Evolutionary conservation across 1,140 invertebrate genomes (phyloP).

Genomic region (Sipha flava): DNA sequence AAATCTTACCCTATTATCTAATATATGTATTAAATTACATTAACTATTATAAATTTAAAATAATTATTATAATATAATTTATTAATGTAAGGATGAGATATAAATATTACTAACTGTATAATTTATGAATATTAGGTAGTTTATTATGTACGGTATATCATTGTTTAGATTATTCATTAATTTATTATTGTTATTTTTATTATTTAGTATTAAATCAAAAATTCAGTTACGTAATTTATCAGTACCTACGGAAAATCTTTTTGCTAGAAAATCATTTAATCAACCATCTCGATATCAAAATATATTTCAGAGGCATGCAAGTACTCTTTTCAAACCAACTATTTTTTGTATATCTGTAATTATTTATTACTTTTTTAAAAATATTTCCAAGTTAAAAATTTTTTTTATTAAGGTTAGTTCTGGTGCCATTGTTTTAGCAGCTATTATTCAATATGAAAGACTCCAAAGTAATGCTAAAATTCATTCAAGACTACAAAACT

Average conservation of each 20-base stretch:
- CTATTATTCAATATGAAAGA: conserved; percentile 16
- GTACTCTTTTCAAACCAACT: neutral
- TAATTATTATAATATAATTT: too few species aligned
- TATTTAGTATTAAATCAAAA: neutral
- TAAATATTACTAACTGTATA: too few species aligned
- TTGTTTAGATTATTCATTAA: too few species aligned
- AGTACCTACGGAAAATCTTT: neutral
- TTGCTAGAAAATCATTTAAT: neutral
- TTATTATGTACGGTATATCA: too few species aligned
- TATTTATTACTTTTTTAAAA: neutral
- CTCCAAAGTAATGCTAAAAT: neutral
- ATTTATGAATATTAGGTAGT: too few species aligned
- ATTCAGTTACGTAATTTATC: neutral
- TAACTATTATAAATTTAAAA: too few species aligned
- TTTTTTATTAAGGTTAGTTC: neutral
- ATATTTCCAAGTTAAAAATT: neutral
- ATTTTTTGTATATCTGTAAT: conserved; percentile 10
- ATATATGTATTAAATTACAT: too few species aligned
- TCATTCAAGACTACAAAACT: neutral
- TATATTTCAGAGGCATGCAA: neutral
- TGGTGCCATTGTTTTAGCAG: neutral
- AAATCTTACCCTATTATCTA: too few species aligned
- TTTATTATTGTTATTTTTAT: neutral
- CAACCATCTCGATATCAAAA: neutral
- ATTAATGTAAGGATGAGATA: too few species aligned